phyloP scores from a whole-genome alignment of 2,113 vertebrate genomes.

The Pygoscelis adeliae region DNA sequence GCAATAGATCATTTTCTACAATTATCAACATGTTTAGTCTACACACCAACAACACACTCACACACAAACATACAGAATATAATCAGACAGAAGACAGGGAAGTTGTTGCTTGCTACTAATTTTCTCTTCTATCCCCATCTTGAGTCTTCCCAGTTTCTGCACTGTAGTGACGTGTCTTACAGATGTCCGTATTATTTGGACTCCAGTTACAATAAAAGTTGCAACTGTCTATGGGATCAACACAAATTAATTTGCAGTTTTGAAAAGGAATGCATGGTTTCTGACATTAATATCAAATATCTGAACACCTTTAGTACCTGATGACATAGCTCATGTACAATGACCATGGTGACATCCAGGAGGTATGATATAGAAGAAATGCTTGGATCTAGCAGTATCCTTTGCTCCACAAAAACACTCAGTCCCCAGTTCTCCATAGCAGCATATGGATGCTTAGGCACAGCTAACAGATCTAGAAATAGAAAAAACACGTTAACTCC shows the following conservation, averaged over 20 bases:
- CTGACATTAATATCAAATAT: not conserved
- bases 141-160: not conserved
- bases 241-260: not conserved
- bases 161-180: not conserved
- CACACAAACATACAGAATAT: not conserved
- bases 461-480: conserved; percentile 88
- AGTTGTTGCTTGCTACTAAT: not conserved
- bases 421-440: conserved; percentile 94
- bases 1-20: conserved; percentile 39
- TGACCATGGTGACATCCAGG: conserved; percentile 91
- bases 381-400: conserved; percentile 88
- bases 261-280: not conserved
- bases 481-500: conserved; percentile 67
- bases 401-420: conserved; percentile 90
- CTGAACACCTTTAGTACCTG: conserved; percentile 78
- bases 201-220: not conserved
- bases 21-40: not conserved
- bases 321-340: conserved; percentile 88
- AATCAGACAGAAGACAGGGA: not conserved
- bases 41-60: not conserved
- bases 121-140: not conserved
- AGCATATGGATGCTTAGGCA: conserved; percentile 90
- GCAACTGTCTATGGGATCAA: not conserved
- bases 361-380: conserved; percentile 89
- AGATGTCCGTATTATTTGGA: not conserved